Evolutionary conservation across 37 sponge, comb jelly and placozoan genomes (phyloP).

Genomic region (Theonella swinhoei): DNA sequence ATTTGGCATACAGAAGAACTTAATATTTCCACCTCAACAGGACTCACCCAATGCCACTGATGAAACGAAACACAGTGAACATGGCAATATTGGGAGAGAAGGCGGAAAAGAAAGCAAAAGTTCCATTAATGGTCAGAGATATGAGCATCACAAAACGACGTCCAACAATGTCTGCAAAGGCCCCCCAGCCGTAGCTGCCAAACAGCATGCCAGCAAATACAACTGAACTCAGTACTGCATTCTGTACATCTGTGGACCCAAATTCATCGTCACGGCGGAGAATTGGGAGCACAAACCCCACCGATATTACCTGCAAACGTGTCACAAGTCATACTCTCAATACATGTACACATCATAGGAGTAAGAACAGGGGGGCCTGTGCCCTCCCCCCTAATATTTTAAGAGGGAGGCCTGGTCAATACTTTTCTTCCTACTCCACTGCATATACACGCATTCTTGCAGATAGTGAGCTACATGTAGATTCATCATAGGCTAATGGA

Average conservation of each 20-base stretch:
- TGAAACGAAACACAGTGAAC: constrained; percentile 54
- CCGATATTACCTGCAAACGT: constrained; percentile 31
- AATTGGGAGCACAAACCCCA: constrained; percentile 53
- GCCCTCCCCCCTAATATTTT: too few relatives aligned
- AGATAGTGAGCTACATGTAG: too few relatives aligned
- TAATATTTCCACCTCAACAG: too few relatives aligned
- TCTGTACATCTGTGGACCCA: constrained; percentile 10
- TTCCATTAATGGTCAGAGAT: constrained; percentile 57
- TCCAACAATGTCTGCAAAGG: constrained; percentile 62
- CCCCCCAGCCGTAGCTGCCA: constrained; percentile 75
- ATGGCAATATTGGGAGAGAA: constrained; percentile 50
- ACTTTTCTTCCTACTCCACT: too few relatives aligned
- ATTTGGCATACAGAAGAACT: too few relatives aligned
- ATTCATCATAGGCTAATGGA: too few relatives aligned
- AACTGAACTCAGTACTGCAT: constrained; percentile 47
- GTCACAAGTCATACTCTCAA: too few relatives aligned
- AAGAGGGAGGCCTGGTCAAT: too few relatives aligned
- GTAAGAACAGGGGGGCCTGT: too few relatives aligned
- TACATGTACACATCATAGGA: too few relatives aligned
- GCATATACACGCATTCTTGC: too few relatives aligned
- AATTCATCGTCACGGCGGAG: constrained; percentile 22
- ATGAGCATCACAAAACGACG: constrained; percentile 43
- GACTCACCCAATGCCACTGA: constrained; percentile 79
- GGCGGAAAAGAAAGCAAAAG: constrained; percentile 59
- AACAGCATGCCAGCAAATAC: constrained; percentile 78